Evolutionary conservation across 2,888 invertebrate species (phyloP), one percentile per base, ranked within the genome.

Genomic region (Ptychoptera albimana): DNA sequence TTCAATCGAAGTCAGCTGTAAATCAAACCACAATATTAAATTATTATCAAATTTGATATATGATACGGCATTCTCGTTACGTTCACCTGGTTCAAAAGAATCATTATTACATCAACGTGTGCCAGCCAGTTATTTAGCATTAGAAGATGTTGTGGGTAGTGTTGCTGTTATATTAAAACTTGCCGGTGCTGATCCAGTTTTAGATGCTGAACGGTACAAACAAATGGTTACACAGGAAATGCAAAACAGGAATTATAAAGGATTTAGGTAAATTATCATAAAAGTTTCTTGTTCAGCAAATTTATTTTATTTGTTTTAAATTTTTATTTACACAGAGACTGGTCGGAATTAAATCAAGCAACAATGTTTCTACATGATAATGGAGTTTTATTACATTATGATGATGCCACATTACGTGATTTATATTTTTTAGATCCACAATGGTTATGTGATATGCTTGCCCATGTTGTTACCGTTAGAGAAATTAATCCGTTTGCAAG

Each of bases 291-390:
- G 23, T 23, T 7, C 23, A 5, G 23, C 3, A n/a, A n/a, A n/a
- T n/a, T n/a, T n/a, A n/a, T n/a, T n/a, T n/a, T n/a, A 8, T 23
- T 12, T 14, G 7, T 11, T 29, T 23, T 23, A 7, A 23, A 23
- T 5, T 5, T 23, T 5, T 5, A 23, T 23, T 23, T 23, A 7
- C 23, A 23, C 60, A 72, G 92, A n/a, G 94, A 89, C 68, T 76
- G 77, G 9, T 82, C 88, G 0, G 96, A 96, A 61, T 63, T 96
- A 43, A 86, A 89, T 55, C 93, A 96, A 60, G 98, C 97, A 0
- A 94, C 96, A 1, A 75, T 92, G 60, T 98, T 98, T 65, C 72
- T 98, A 1, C 97, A 98, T 59, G 98, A 98, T 57, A 97, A 97
- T 63, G 97, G 89, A 32, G 91, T 97, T 2, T 69, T 97, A 8